Evolutionary conservation across 2,113 vertebrate species (phyloP), one percentile per base, ranked within the genome.

Genomic region (Motacilla tschutschensis): DNA sequence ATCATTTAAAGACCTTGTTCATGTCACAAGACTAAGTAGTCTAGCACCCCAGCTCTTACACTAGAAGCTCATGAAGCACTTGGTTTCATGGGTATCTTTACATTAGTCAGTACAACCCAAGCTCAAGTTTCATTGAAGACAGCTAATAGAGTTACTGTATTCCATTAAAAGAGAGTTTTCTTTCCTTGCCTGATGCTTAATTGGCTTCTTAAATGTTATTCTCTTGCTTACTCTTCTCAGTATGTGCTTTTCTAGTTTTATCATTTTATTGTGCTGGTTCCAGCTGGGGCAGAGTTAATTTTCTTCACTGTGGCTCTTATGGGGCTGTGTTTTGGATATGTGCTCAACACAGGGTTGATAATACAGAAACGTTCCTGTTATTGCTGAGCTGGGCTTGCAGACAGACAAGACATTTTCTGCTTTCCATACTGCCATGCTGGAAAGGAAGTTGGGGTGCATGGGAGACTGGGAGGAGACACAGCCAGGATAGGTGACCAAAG

Each of bases 71-170:
- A 57, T 58, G 21, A 51, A 76, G 40, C 63, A 17, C 63, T 76
- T 58, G 63, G 51, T 91, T 94, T 91, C 71, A 9, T 72, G 59
- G 59, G 46, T 91, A 76, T n/a, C 75, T 84, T 95, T 93, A 57
- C 46, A 43, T 60, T 48, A 83, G 78, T 60, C 54, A 62, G 43
- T 25, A 81, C 13, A 81, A 35, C 33, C 24, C 0, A 0, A 58
- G 79, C 81, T 95, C 87, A 88, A 36, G 67, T 93, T 93, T 93
- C 87, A 46, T 9, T 79, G 71, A 76, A 86, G 71, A 84, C 24
- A 69, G 63, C 55, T 91, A 81, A 35, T 46, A 79, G 63, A 81
- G 38, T 69, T 88, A 81, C 78, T 79, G 50, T 79, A 43, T 84
- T 88, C 75, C 78, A 88, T 72, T 88, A 82, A 84, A 83, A 93